Evolutionary conservation across 2,888 invertebrate genomes (phyloP), one percentile per base, ranked within the genome.

Genomic region (Aquatica leii): DNA sequence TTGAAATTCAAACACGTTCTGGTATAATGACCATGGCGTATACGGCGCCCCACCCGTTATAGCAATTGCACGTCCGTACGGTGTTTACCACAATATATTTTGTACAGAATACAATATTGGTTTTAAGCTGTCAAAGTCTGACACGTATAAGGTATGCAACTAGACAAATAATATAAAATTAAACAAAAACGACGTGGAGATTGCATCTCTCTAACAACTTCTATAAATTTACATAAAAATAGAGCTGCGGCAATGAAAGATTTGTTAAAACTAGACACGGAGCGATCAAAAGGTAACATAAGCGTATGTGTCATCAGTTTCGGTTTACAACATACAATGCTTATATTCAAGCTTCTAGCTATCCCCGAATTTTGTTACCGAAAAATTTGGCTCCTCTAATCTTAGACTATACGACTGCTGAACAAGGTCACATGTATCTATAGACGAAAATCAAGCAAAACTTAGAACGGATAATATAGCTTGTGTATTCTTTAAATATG

Each of bases 71-170:
- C 34, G 35, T 14, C 61, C 69, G 8, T 69, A 31, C 4, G 50
- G 64, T 52, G 14, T 11, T 2, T 62, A 71, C 37, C 35, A 64
- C 35, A 31, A 62, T 24, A 62, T 67, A 46, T 71, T 70, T 52
- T 69, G 66, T 21, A 58, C 52, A 2, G 37, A 68, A 24, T 70
- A 51, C 37, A 71, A 71, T 55, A 69, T 69, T 3, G 69, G 69
- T 1, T 71, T 71, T 48, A 69, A 69, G 46, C 14, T 71, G 9
- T 69, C 71, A n/a, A 68, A 69, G 53, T 67, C 58, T 14, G 69
- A 70, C 31, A 70, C 68, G 4, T 72, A 69, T 21, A 40, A 67
- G 34, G 61, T 59, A 14, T 68, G 65, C 46, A 54, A 57, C 18
- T 18, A 31, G 12, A n/a, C 41, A 18, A 57, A 53, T 66, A 14